phyloP scores from a whole-genome alignment of 2,113 vertebrate species.

The Chlamydotis undulata region DNA sequence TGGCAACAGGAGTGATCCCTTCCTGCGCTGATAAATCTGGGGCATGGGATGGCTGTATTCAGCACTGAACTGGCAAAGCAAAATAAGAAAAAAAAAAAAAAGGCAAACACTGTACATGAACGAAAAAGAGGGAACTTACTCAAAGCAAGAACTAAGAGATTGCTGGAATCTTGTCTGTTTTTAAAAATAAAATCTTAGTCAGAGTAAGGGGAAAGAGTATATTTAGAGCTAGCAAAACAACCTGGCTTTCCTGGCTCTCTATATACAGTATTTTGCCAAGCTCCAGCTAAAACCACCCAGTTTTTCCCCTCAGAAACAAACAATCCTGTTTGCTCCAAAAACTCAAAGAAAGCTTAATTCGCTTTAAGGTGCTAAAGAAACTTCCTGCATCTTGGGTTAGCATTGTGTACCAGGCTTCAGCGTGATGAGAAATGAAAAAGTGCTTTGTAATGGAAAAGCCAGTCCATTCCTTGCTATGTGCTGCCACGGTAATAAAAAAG shows the following conservation, averaged over 20 bases:
- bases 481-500: not conserved
- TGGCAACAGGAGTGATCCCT: not conserved
- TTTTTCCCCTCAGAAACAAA: slow-evolving; percentile 28
- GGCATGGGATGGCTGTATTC: not conserved
- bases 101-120: not conserved
- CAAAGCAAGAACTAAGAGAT: slow-evolving; percentile 24
- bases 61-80: not conserved
- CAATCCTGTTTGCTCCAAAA: slow-evolving; percentile 30
- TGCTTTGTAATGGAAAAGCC: slow-evolving; percentile 55
- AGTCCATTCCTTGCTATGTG: not conserved
- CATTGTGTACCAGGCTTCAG: slow-evolving; percentile 42
- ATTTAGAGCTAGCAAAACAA: slow-evolving; percentile 47
- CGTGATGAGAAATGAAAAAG: slow-evolving; percentile 40
- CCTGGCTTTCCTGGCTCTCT: slow-evolving; percentile 37
- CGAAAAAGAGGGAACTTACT: slow-evolving; percentile 26
- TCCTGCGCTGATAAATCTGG: not conserved
- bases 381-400: slow-evolving; percentile 32
- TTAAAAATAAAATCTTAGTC: slow-evolving; percentile 50
- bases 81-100: not conserved
- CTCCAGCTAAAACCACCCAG: slow-evolving; percentile 10
- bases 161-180: slow-evolving; percentile 18
- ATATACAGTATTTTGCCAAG: slow-evolving; percentile 3
- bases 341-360: slow-evolving; percentile 41
- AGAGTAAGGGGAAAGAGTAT: not conserved
- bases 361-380: slow-evolving; percentile 38